Evolutionary conservation across 1,140 invertebrate species (phyloP).

Genomic region (Lethocerus indicus): DNA sequence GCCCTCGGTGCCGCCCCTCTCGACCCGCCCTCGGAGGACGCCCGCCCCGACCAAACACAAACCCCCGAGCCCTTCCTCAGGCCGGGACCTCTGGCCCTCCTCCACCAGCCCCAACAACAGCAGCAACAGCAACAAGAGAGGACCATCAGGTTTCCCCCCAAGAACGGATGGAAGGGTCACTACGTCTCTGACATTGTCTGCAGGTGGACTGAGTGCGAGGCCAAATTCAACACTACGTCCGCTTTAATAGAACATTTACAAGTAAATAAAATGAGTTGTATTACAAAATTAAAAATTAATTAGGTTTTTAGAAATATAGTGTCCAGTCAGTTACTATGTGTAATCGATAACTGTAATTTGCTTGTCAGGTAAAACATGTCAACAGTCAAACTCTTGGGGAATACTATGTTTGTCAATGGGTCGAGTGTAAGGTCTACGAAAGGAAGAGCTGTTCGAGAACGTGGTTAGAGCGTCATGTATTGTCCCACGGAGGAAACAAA

Average conservation of each 20-base stretch:
- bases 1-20: background rate
- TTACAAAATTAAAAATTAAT: background rate
- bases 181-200: constrained; percentile 39
- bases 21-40: background rate
- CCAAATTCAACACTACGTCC: constrained; percentile 53
- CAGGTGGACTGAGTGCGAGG: constrained; percentile 70
- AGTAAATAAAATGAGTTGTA: constrained; percentile 26
- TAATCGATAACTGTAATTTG: background rate
- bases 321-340: too few relatives aligned
- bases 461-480: constrained; percentile 85
- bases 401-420: constrained; percentile 80
- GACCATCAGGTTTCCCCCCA: constrained; percentile 56
- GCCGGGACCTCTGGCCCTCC: background rate
- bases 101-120: background rate
- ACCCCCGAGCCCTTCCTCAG: background rate
- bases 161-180: constrained; percentile 25
- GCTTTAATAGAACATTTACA: constrained; percentile 80
- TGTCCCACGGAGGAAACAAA: constrained; percentile 83
- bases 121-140: too few relatives aligned
- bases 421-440: constrained; percentile 87
- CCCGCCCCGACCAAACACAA: background rate
- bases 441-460: constrained; percentile 74
- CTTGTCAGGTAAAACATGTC: constrained; percentile 56
- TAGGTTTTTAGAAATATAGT: background rate
- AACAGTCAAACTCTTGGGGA: constrained; percentile 62